phyloP scores from a whole-genome alignment of 2,888 invertebrate genomes.

The Parnassius orleans region DNA sequence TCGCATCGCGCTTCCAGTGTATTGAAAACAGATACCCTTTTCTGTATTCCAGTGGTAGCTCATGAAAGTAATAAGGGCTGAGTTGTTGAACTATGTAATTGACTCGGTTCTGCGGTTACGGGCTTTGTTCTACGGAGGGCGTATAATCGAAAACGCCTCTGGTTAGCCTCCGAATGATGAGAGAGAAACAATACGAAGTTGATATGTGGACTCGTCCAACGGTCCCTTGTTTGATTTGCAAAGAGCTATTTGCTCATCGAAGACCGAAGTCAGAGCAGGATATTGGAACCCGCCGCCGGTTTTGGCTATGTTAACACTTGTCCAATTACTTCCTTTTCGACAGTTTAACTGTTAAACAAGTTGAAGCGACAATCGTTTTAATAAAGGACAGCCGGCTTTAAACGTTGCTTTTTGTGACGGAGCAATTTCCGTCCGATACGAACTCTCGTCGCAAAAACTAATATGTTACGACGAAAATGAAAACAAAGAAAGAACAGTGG shows the following conservation, averaged over 20 bases:
- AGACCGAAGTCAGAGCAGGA: constrained; percentile 71
- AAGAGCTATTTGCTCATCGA: constrained; percentile 71
- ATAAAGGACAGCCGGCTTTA: constrained; percentile 48
- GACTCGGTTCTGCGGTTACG: constrained; percentile 78
- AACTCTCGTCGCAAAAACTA: constrained; percentile 65
- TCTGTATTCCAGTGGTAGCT: constrained; percentile 77
- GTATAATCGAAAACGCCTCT: constrained; percentile 80
- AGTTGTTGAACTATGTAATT: constrained; percentile 82
- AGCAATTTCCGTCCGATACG: constrained; percentile 63
- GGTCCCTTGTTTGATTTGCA: constrained; percentile 78
- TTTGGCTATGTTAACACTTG: constrained; percentile 64
- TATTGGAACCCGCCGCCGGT: constrained; percentile 63
- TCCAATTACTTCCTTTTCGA: constrained; percentile 67
- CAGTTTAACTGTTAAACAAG: constrained; percentile 50
- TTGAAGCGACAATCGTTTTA: constrained; percentile 51
- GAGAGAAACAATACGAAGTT: constrained; percentile 78
- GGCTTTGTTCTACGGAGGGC: constrained; percentile 76
- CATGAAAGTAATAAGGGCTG: constrained; percentile 81
- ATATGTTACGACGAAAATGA: constrained; percentile 60
- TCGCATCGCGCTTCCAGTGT: constrained; percentile 70
- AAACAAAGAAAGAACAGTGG: constrained; percentile 49
- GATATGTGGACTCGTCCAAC: constrained; percentile 77
- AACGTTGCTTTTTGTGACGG: constrained; percentile 54
- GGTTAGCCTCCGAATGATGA: constrained; percentile 73
- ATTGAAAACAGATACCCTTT: constrained; percentile 81